Evolutionary conservation across 2,797 vertebrate species (phyloP).

Genomic region (Melanotaenia maccullochi): DNA sequence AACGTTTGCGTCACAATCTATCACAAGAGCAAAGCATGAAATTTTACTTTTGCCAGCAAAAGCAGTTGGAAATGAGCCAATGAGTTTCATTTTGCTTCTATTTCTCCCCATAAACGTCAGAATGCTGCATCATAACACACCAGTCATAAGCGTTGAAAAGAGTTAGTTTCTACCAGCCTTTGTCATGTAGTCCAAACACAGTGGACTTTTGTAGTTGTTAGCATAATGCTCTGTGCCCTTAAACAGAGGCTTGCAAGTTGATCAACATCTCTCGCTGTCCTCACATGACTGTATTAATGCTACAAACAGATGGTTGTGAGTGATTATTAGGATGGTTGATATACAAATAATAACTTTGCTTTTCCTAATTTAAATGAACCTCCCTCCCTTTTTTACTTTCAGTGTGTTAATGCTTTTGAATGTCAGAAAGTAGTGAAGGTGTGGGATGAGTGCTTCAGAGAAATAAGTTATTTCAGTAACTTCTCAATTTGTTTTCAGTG

Average conservation of each 20-base stretch:
- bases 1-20: conserved; percentile 7
- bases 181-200: too few relatives aligned
- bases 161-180: background rate
- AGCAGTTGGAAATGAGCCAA: background rate
- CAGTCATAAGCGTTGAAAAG: background rate
- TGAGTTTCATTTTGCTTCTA: background rate
- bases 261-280: too few relatives aligned
- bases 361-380: background rate
- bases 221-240: too few relatives aligned
- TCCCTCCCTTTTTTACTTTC: background rate
- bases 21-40: background rate
- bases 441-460: conserved; percentile 1
- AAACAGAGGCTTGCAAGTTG: too few relatives aligned
- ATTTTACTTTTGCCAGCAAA: conserved; percentile 5
- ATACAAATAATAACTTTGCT: background rate
- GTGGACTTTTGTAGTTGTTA: too few relatives aligned
- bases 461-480: background rate
- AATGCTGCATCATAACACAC: background rate
- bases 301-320: background rate
- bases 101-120: too few relatives aligned
- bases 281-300: background rate
- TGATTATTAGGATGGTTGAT: background rate
- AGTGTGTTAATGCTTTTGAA: conserved; percentile 6
- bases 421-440: background rate
- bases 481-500: conserved; percentile 52